Conservation (phyloP, 2,113 vertebrate genomes). For the Petromus typicus region DNA sequence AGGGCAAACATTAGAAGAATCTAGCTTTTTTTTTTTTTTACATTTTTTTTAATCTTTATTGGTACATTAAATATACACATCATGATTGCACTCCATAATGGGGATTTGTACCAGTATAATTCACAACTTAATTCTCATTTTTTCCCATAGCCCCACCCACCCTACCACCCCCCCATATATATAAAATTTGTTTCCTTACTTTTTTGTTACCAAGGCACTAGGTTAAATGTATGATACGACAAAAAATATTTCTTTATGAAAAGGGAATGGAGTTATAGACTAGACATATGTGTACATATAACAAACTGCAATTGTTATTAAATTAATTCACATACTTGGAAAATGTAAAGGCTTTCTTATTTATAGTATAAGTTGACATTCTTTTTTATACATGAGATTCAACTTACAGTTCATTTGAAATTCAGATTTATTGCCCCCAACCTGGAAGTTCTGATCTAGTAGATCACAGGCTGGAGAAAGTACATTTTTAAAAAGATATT, state of each 20-base stretch:
- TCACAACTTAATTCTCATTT: too few relatives aligned
- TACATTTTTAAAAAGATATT: constrained; percentile 28
- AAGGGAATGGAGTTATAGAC: background rate
- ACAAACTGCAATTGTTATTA: background rate
- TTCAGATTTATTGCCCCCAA: constrained; percentile 3
- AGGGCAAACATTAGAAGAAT: background rate
- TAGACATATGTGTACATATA: background rate
- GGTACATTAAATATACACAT: too few relatives aligned
- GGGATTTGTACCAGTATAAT: too few relatives aligned
- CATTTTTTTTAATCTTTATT: too few relatives aligned
- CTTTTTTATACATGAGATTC: background rate
- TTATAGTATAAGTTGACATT: background rate
- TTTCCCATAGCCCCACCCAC: too few relatives aligned
- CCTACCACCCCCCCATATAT: too few relatives aligned
- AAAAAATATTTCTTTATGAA: background rate
- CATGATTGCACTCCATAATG: too few relatives aligned
- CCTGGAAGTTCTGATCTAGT: background rate
- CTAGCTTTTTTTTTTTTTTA: background rate
- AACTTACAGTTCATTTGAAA: constrained; percentile 2
- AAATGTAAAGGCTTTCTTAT: background rate
- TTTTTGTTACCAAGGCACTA: background rate
- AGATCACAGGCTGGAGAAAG: background rate
- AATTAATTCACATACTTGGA: background rate
- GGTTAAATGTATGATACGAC: background rate
- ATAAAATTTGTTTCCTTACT: too few relatives aligned